phyloP scores from a whole-genome alignment of 2,888 invertebrate genomes.

The Chaitophorus viminalis region DNA sequence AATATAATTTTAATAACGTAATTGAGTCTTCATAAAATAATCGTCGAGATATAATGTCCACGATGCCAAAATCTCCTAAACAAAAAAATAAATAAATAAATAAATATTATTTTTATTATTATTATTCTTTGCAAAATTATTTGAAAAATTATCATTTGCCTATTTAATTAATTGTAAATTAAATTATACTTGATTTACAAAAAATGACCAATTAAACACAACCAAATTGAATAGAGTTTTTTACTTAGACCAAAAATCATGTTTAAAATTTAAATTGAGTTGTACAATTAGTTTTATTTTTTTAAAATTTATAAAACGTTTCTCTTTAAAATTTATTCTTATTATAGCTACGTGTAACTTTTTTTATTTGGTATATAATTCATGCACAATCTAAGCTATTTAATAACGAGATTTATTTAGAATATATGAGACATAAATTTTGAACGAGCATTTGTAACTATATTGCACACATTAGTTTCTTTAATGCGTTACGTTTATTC shows the following conservation, averaged over 20 bases:
- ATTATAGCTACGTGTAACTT: too few species aligned
- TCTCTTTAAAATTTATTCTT: background rate
- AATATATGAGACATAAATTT: background rate
- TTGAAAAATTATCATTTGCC: too few species aligned
- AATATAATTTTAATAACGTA: too few species aligned
- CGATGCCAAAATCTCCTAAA: too few species aligned
- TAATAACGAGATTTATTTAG: conserved; percentile 13
- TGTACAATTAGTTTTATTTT: background rate
- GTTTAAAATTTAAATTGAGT: conserved; percentile 11
- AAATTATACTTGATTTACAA: background rate
- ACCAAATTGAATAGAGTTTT: background rate
- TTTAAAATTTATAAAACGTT: background rate
- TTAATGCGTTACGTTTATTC: background rate
- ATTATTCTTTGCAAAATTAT: too few species aligned
- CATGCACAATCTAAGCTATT: background rate
- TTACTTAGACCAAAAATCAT: background rate
- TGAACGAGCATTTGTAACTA: background rate
- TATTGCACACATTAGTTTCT: background rate
- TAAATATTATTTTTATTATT: too few species aligned
- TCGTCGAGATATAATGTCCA: too few species aligned
- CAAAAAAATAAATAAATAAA: too few species aligned
- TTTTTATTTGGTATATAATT: background rate
- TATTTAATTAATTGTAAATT: too few species aligned
- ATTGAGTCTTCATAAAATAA: too few species aligned
- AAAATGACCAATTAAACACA: conserved; percentile 6